phyloP scores from a whole-genome alignment of 2,888 invertebrate genomes.

The Torymus tubicola region DNA sequence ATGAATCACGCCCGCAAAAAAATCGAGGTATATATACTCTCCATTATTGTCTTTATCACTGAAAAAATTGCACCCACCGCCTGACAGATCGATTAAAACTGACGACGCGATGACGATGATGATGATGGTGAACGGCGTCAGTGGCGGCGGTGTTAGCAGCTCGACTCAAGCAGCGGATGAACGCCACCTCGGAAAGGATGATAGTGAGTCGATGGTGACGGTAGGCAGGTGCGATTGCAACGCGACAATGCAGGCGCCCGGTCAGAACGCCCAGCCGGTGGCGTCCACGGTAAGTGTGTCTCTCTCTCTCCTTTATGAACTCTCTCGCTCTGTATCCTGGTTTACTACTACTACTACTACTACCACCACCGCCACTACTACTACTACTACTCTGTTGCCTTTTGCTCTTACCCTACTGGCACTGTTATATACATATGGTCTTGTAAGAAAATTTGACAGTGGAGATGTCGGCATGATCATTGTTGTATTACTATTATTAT shows the following conservation, averaged over 20 bases:
- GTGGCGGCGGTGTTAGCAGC: constrained; percentile 74
- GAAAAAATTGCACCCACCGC: constrained; percentile 75
- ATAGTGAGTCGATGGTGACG: constrained; percentile 64
- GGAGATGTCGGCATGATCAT: constrained; percentile 44
- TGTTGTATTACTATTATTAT: background rate
- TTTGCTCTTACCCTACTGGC: constrained; percentile 11
- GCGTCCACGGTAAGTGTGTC: constrained; percentile 71
- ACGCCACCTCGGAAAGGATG: constrained; percentile 63
- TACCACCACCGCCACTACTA: background rate
- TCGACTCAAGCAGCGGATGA: constrained; percentile 70
- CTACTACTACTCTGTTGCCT: constrained; percentile 22
- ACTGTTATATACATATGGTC: constrained; percentile 25
- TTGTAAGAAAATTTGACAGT: constrained; percentile 48
- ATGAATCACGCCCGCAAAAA: constrained; percentile 4
- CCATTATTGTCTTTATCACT: constrained; percentile 68
- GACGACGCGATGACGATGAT: constrained; percentile 77
- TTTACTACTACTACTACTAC: background rate
- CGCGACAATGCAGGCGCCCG: constrained; percentile 40
- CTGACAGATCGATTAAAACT: constrained; percentile 86
- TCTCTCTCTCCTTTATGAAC: background rate
- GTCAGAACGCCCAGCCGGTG: constrained; percentile 69
- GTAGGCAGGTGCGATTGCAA: constrained; percentile 74
- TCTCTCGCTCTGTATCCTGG: background rate
- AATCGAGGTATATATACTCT: constrained; percentile 45
- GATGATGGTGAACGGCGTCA: constrained; percentile 67